These are phyloP conservation scores for Ctenomys sociabilis DNA, from an alignment of 2,113 vertebrate species.

Conservation along the genomic window DNA sequence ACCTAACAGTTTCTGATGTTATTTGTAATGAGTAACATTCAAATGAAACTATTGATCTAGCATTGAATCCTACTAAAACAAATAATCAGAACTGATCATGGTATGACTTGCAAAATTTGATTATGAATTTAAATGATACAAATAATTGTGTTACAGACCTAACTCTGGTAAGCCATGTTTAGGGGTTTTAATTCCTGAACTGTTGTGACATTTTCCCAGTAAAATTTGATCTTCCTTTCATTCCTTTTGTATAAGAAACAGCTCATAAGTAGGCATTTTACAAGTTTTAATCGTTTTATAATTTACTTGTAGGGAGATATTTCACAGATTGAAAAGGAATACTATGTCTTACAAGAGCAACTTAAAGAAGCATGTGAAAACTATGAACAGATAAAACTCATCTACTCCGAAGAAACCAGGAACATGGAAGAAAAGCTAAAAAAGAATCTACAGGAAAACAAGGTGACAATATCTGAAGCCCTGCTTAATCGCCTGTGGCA, in stretches of 20 bases:
- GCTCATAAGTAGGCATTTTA: neutral
- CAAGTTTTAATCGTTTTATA: neutral
- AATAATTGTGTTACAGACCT: conserved; percentile 13
- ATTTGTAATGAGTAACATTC: neutral
- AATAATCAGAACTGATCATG: conserved; percentile 39
- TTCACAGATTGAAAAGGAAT: conserved; percentile 87
- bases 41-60: neutral
- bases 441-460: conserved; percentile 80
- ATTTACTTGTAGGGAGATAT: conserved; percentile 89
- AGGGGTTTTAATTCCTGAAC: conserved; percentile 36
- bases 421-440: conserved; percentile 85
- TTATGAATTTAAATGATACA: neutral
- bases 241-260: neutral
- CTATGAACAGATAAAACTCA: conserved; percentile 66
- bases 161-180: neutral
- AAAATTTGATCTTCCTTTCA: conserved; percentile 42
- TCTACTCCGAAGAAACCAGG: conserved; percentile 74
- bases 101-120: neutral
- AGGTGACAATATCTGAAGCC: conserved; percentile 84
- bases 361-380: conserved; percentile 84
- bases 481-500: neutral
- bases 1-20: conserved; percentile 24
- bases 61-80: neutral
- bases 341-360: conserved; percentile 81
- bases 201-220: conserved; percentile 30